Percentiles rank a stretch among this genome's conserved stretches.
Evolutionary conservation across 2,888 invertebrate genomes (phyloP).

Genomic region (Auanema sp.): DNA sequence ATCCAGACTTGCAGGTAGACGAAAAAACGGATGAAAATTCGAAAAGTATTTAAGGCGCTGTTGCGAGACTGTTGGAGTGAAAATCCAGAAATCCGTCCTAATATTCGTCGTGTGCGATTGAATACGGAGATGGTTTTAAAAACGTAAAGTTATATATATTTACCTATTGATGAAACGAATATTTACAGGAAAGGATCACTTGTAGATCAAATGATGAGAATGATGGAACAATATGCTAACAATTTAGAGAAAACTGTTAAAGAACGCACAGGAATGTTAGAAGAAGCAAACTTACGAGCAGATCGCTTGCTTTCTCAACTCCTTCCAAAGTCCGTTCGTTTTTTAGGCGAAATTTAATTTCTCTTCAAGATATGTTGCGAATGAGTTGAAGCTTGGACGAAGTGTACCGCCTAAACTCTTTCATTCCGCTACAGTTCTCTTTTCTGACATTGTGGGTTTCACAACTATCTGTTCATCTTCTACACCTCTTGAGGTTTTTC

Average conservation of each 20-base stretch:
- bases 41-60: constrained; percentile 39
- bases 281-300: constrained; percentile 60
- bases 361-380: constrained; percentile 50
- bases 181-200: constrained; percentile 42
- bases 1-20: constrained; percentile 50
- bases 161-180: neutral
- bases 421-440: constrained; percentile 53
- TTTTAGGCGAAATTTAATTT: neutral
- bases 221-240: constrained; percentile 59
- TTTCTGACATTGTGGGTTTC: constrained; percentile 54
- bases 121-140: constrained; percentile 62
- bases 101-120: constrained; percentile 57
- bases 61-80: constrained; percentile 60
- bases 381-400: constrained; percentile 58
- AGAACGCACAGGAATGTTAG: constrained; percentile 62
- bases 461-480: constrained; percentile 59
- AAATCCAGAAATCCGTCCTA: constrained; percentile 61
- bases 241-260: constrained; percentile 60
- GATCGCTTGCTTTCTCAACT: constrained; percentile 59
- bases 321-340: constrained; percentile 40
- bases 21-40: neutral
- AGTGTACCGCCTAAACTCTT: constrained; percentile 57
- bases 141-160: constrained; percentile 33
- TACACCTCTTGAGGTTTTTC: constrained; percentile 54
- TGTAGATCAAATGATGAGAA: constrained; percentile 62